Base-by-base conservation (phyloP, 2,113 vertebrate genomes). In the Sphyrna mokarran region DNA sequence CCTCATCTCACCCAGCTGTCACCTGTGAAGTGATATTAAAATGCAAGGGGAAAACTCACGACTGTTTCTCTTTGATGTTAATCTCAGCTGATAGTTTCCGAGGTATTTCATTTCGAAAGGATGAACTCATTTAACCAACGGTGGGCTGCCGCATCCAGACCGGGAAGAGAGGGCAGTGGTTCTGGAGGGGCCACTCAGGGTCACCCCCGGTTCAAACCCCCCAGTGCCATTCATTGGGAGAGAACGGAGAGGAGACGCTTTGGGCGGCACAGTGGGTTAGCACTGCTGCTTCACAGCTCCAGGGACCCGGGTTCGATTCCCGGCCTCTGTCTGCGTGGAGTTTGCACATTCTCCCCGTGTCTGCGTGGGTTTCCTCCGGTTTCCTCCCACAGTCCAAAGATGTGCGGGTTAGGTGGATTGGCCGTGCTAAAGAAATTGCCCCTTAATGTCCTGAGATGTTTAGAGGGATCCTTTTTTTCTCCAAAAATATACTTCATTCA, bases 101-200 rank as follows among this genome's bases (percentile, higher is more conserved):
- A 97, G 97, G 97, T 97, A 97, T 97, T 98, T 97, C 96, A 97
- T 98, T 98, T 98, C 96, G 97, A 97, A 97, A 97, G 97, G 97
- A 97, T 97, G 97, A 97, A 97, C 97, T 98, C 97, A 97, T 98
- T 98, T 98, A 98, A 96, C 96, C 96, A 97, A 97, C 97, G 97
- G 96, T 96, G 94, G 96, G 96, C 97, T 96, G 97, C 97, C 97
- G 96, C 97, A n/a, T 97, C 97, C 98, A 97, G 97, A 97, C 97
- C 98, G 97, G 43, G 48, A 29, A 96, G 97, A 96, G 97, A 97
- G 98, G 98, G 48, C 48, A 98, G 97, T 97, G 97, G 96, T 96
- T 96, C 96, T 96, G 97, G 97, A 96, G 97, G 97, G 97, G 97
- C 68, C 23, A 1, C n/a, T 5, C n/a, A n/a, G 20, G 23, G 68